phyloP scores from a whole-genome alignment of 2,888 invertebrate genomes.

The Adela reaumurella region DNA sequence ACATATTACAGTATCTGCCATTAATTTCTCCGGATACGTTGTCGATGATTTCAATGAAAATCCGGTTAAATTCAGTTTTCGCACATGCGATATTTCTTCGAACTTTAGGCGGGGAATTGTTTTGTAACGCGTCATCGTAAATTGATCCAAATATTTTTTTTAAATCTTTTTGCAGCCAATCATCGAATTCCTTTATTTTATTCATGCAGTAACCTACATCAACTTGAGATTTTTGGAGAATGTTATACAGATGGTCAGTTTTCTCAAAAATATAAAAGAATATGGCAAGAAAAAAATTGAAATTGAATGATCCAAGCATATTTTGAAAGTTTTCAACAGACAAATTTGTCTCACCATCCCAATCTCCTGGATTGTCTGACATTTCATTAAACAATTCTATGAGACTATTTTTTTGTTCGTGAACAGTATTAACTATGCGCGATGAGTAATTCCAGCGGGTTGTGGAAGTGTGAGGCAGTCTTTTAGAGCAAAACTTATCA shows the following conservation, averaged over 20 bases:
- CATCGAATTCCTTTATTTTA: background rate
- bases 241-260: background rate
- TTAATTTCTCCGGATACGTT: no score
- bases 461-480: slow-evolving; percentile 1
- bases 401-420: background rate
- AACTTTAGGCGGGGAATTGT: no score
- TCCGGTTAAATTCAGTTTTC: no score
- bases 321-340: slow-evolving; percentile 1
- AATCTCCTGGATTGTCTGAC: slow-evolving; percentile 1
- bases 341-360: slow-evolving; percentile 6
- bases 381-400: no score
- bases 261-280: slow-evolving; percentile 7
- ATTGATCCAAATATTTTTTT: no score
- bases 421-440: background rate
- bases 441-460: slow-evolving; percentile 4
- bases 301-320: slow-evolving; percentile 3
- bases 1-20: no score
- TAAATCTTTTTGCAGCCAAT: no score
- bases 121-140: no score
- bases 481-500: background rate
- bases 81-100: no score
- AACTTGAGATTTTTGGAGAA: background rate
- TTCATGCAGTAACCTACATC: background rate
- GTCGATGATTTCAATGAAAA: no score
- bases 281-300: slow-evolving; percentile 3